Conservation (phyloP, 1,140 invertebrate genomes). For the Drosophila auraria region DNA sequence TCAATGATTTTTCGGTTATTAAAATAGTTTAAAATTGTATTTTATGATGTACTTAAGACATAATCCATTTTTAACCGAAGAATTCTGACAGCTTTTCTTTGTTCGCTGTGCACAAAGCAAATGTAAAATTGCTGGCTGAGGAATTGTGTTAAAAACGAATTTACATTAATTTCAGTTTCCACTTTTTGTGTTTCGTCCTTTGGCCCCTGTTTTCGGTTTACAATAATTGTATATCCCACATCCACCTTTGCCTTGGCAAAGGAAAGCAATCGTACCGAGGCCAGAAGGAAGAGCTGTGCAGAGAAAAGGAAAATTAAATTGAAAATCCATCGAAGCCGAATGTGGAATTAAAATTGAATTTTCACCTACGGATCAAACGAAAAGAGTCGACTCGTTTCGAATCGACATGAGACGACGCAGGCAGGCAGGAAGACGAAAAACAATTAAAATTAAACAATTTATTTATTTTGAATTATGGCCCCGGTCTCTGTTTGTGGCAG, state of each 20-base stretch:
- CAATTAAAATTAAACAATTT: conserved; percentile 72
- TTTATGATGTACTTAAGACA: neutral
- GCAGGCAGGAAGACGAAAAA: conserved; percentile 43
- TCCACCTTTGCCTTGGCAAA: conserved; percentile 26
- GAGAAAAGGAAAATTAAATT: conserved; percentile 56
- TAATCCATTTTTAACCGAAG: neutral
- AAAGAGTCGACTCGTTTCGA: conserved; percentile 3
- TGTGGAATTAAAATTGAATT: conserved; percentile 65
- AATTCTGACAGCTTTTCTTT: too few relatives aligned
- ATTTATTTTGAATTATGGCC: conserved; percentile 49
- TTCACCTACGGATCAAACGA: conserved; percentile 50
- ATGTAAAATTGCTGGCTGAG: conserved; percentile 68
- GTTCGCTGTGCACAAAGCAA: conserved; percentile 55
- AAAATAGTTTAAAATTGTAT: neutral
- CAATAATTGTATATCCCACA: conserved; percentile 55
- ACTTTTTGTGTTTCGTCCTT: conserved; percentile 54
- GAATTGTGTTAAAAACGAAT: conserved; percentile 76
- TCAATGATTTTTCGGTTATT: neutral
- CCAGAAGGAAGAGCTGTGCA: conserved; percentile 13
- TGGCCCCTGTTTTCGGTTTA: conserved; percentile 32
- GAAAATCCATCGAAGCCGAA: conserved; percentile 57
- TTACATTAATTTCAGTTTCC: conserved; percentile 75
- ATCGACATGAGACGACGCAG: conserved; percentile 19
- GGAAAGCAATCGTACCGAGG: conserved; percentile 19
- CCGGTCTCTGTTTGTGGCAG: conserved; percentile 34